These are phyloP conservation scores for Centruroides vittatus DNA, from an alignment of 1,140 invertebrate genomes.

Conservation along the genomic window DNA sequence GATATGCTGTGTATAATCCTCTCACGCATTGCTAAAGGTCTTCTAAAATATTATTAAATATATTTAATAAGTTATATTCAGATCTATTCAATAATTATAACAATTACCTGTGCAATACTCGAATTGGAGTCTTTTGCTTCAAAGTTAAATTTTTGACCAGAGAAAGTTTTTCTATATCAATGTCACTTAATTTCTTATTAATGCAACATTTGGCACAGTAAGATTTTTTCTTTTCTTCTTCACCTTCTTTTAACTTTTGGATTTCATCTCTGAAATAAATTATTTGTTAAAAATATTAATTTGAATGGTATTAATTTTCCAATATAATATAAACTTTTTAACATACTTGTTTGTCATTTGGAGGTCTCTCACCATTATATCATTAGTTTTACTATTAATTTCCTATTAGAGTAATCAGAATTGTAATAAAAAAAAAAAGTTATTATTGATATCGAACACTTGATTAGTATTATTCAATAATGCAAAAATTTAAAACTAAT, in stretches of 20 bases:
- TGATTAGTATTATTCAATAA: too few species aligned
- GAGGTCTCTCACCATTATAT: slow-evolving; percentile 14
- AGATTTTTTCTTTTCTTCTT: slow-evolving; percentile 67
- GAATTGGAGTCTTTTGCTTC: slow-evolving; percentile 32
- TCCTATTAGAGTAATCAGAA: slow-evolving; percentile 15
- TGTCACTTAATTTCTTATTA: slow-evolving; percentile 26
- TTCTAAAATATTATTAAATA: slow-evolving; percentile 26
- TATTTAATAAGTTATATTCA: background rate
- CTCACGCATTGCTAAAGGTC: slow-evolving; percentile 48
- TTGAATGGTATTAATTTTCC: too few species aligned
- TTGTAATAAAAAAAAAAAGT: too few species aligned
- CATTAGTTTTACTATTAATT: slow-evolving; percentile 42
- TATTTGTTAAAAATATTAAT: too few species aligned
- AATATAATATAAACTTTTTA: too few species aligned
- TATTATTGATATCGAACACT: too few species aligned
- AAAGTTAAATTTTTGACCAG: slow-evolving; percentile 17
- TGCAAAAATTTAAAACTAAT: too few species aligned
- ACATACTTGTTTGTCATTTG: slow-evolving; percentile 15
- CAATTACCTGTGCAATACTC: slow-evolving; percentile 53
- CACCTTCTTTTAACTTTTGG: slow-evolving; percentile 59
- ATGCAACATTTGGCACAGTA: slow-evolving; percentile 63
- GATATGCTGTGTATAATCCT: slow-evolving; percentile 47
- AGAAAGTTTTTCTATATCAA: slow-evolving; percentile 37
- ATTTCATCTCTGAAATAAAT: slow-evolving; percentile 32
- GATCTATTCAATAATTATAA: background rate